Evolutionary conservation across 2,797 vertebrate species (phyloP), one percentile per base, ranked within the genome.

Genomic region (Leucoraja ocellata): DNA sequence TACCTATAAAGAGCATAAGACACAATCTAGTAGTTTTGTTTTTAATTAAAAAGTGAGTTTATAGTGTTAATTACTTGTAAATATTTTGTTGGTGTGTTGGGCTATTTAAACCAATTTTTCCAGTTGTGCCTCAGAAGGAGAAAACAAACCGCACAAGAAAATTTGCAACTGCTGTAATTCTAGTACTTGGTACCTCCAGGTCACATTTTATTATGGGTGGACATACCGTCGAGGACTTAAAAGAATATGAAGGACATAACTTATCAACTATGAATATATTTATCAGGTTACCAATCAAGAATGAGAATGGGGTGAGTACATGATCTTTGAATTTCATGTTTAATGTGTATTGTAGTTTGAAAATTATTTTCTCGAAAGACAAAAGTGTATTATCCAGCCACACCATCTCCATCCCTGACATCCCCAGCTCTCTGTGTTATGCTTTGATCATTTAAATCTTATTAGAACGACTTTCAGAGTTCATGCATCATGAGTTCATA

Each of bases 191-290:
- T 68, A 88, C 63, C 61, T n/a, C 8, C 95, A 99, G 99, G 94
- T 96, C 96, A 21, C 98, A 99, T 95, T 95, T 98, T 94, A 95
- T 99, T 65, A 95, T 94, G 83, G 98, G 97, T 0, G n/a, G 97
- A 93, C 97, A 97, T 95, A 96, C 96, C 9, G 93, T 95, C 91
- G 97, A 98, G 93, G 96, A 98, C 46, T 95, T 99, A 93, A 96
- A 94, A 73, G 93, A 68, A 32, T 94, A 96, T 0, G 92, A 96
- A 2, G 96, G 97, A 63, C 94, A 94, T 94, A 96, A 96, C 76
- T 81, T 98, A 32, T 93, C 95, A 71, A 98, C 98, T 16, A 94
- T 99, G 84, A 96, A 96, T 94, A 95, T 96, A 4, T 94, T 94
- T 61, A 97, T 94, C 16, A 95, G 93, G 93, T 99, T 98, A 98